phyloP scores from a whole-genome alignment of 2,888 invertebrate species.

The Empis livida region DNA sequence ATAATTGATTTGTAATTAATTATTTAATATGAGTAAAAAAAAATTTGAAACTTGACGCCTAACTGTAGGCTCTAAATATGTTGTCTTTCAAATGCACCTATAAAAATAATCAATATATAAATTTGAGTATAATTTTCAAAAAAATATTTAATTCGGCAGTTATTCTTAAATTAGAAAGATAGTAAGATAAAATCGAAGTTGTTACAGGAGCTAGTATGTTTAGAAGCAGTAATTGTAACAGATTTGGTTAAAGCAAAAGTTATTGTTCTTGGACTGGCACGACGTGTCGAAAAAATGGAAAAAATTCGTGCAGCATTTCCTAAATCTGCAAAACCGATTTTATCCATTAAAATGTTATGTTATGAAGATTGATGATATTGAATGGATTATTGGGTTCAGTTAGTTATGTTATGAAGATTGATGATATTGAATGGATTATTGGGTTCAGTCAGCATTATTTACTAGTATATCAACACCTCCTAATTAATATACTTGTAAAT shows the following conservation, averaged over 20 bases:
- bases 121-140: neutral
- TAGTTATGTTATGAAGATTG: no score
- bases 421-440: conserved; percentile 41
- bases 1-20: no score
- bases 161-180: conserved; percentile 34
- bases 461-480: no score
- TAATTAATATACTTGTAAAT: conserved; percentile 46
- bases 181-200: conserved; percentile 45
- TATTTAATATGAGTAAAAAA: no score
- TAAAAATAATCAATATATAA: no score
- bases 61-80: no score
- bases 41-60: no score
- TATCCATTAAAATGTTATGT: conserved; percentile 36
- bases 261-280: conserved; percentile 42
- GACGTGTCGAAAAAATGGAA: conserved; percentile 35
- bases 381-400: no score
- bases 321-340: conserved; percentile 16
- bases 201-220: conserved; percentile 52
- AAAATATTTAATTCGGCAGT: conserved; percentile 4
- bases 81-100: no score
- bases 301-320: conserved; percentile 20
- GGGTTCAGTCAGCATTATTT: no score
- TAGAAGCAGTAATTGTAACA: conserved; percentile 39
- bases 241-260: conserved; percentile 39
- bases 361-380: conserved; percentile 40